Evolutionary conservation across 2,113 vertebrate species (phyloP).

Genomic region (Pollachius pollachius): DNA sequence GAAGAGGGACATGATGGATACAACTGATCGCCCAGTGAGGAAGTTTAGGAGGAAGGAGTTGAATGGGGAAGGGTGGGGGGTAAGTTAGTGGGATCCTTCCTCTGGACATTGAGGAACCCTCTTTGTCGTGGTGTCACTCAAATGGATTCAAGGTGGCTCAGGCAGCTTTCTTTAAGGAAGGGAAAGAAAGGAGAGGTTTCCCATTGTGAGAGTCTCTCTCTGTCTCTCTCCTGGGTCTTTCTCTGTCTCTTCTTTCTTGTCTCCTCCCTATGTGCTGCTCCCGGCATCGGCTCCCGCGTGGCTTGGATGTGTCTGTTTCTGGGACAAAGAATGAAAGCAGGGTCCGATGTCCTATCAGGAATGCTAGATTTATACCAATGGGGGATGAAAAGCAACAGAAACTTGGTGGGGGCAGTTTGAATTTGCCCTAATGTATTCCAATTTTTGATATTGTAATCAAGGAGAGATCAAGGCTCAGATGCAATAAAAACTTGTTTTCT

Average conservation of each 20-base stretch:
- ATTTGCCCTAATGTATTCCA: too few species aligned
- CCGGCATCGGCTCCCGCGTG: slow-evolving; percentile 17
- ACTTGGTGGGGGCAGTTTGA: background rate
- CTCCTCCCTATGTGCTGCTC: slow-evolving; percentile 58
- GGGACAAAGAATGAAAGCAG: slow-evolving; percentile 3
- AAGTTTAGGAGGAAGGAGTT: slow-evolving; percentile 73
- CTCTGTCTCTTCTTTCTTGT: background rate
- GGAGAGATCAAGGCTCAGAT: too few species aligned
- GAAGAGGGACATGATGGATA: slow-evolving; percentile 90
- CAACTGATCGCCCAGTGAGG: slow-evolving; percentile 84
- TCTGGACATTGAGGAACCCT: slow-evolving; percentile 77
- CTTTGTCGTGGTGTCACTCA: slow-evolving; percentile 89
- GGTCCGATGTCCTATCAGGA: background rate
- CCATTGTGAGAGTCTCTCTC: slow-evolving; percentile 53
- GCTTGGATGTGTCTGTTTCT: slow-evolving; percentile 35
- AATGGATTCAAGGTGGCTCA: slow-evolving; percentile 63
- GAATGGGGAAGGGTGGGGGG: slow-evolving; percentile 40
- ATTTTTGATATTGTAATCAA: too few species aligned
- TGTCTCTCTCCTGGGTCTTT: background rate
- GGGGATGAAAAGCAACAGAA: background rate
- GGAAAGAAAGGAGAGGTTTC: slow-evolving; percentile 59
- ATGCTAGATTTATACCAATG: slow-evolving; percentile 7
- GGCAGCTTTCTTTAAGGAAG: slow-evolving; percentile 39
- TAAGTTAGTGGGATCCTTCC: slow-evolving; percentile 69
- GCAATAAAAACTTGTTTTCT: too few species aligned